Evolutionary conservation across 2,888 invertebrate species (phyloP).

Genomic region (Parthenolecanium corni): DNA sequence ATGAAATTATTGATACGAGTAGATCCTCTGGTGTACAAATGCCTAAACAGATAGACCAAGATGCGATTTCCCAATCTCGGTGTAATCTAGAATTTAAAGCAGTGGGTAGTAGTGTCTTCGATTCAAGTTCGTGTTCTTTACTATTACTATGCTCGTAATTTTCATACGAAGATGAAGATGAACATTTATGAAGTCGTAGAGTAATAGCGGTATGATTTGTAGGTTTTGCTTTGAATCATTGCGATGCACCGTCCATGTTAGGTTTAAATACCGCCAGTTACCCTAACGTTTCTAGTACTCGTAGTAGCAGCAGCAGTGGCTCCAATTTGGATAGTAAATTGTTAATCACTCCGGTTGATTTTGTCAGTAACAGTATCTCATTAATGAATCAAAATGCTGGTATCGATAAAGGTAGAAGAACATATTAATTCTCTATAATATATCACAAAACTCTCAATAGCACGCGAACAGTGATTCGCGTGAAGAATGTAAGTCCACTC

Average conservation of each 20-base stretch:
- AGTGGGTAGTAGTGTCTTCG: background rate
- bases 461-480: too few species aligned
- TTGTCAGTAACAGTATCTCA: conserved; percentile 1
- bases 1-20: background rate
- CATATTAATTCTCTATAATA: too few species aligned
- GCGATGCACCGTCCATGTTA: too few species aligned
- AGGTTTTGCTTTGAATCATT: too few species aligned
- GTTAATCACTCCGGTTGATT: conserved; percentile 4
- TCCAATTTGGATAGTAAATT: conserved; percentile 9
- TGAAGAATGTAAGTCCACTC: too few species aligned
- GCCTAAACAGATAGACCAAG: background rate
- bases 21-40: background rate
- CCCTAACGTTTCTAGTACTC: conserved; percentile 4
- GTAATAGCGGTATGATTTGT: too few species aligned
- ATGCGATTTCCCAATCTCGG: background rate
- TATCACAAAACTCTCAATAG: too few species aligned
- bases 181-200: too few species aligned
- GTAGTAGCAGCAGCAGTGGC: too few species aligned
- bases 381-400: conserved; percentile 12
- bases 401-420: conserved; percentile 3
- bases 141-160: too few species aligned
- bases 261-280: background rate
- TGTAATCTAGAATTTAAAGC: background rate
- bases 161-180: too few species aligned
- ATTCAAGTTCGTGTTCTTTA: background rate